Conservation (phyloP, 2,888 invertebrate species). For the Dioctria linearis region DNA sequence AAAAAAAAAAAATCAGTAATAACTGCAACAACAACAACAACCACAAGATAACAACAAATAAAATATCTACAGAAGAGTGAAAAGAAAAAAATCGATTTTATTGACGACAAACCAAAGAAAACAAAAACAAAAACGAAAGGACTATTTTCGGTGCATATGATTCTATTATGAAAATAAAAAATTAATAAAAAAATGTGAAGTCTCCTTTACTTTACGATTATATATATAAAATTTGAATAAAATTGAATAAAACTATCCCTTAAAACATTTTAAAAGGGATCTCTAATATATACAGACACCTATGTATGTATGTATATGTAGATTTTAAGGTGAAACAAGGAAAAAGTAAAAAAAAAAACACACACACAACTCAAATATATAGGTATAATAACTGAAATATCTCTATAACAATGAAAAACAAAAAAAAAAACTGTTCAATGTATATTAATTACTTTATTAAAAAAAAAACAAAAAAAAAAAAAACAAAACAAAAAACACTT, state of each 20-base stretch:
- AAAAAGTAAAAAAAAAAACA: too few relatives aligned
- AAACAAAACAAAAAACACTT: neutral
- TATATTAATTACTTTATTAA: slow-evolving; percentile 15
- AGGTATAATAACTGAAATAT: neutral
- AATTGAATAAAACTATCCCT: too few relatives aligned
- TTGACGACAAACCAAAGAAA: slow-evolving; percentile 4
- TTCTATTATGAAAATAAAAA: neutral
- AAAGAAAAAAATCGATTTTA: slow-evolving; percentile 12
- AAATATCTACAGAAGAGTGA: neutral
- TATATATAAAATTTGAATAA: slow-evolving; percentile 1
- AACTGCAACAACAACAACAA: slow-evolving; percentile 14
- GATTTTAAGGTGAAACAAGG: neutral
- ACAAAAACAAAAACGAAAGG: slow-evolving; percentile 5
- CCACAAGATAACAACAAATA: too few relatives aligned
- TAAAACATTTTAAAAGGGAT: too few relatives aligned
- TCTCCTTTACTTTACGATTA: neutral
- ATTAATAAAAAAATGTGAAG: neutral
- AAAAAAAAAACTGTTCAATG: slow-evolving; percentile 15
- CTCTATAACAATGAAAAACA: neutral
- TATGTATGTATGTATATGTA: too few relatives aligned
- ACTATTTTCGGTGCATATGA: slow-evolving; percentile 28
- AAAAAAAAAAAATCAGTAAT: slow-evolving; percentile 16
- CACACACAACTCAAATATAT: neutral
- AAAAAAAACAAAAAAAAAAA: neutral
- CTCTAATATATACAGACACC: too few relatives aligned